Percentiles rank a stretch among this genome's conserved stretches.
Evolutionary conservation across 23 tunicate species (phyloP).

Genomic region (Clavelina lepadiformis): DNA sequence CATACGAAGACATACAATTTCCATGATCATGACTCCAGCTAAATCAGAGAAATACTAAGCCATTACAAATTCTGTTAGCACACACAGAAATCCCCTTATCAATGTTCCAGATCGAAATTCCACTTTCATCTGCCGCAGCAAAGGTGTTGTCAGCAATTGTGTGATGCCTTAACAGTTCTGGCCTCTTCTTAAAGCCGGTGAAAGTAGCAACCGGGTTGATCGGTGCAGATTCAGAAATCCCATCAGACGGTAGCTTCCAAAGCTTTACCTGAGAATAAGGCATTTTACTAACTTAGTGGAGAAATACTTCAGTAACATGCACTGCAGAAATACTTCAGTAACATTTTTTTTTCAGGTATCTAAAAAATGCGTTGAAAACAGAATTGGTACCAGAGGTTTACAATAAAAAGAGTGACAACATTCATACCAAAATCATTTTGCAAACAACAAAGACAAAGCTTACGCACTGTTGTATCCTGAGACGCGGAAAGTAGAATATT

Average conservation of each 20-base stretch:
- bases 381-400: too few relatives aligned
- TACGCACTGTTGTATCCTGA: constrained; percentile 74
- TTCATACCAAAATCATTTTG: too few relatives aligned
- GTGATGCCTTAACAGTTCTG: constrained; percentile 53
- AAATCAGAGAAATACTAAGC: too few relatives aligned
- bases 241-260: constrained; percentile 68
- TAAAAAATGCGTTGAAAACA: not conserved
- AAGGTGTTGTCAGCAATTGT: constrained; percentile 49
- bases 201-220: constrained; percentile 20
- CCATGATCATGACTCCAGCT: too few relatives aligned
- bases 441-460: too few relatives aligned
- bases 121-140: constrained; percentile 41
- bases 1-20: too few relatives aligned
- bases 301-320: not conserved
- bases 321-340: not conserved
- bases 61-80: too few relatives aligned
- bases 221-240: constrained; percentile 15
- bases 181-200: constrained; percentile 32
- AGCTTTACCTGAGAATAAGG: constrained; percentile 52
- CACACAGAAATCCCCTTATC: too few relatives aligned
- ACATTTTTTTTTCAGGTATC: too few relatives aligned
- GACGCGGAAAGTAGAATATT: constrained; percentile 60
- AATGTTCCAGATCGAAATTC: constrained; percentile 24
- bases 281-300: not conserved
- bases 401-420: too few relatives aligned